Conservation (phyloP, 2,113 vertebrate genomes). For the Petrocephalus microphthalmus region DNA sequence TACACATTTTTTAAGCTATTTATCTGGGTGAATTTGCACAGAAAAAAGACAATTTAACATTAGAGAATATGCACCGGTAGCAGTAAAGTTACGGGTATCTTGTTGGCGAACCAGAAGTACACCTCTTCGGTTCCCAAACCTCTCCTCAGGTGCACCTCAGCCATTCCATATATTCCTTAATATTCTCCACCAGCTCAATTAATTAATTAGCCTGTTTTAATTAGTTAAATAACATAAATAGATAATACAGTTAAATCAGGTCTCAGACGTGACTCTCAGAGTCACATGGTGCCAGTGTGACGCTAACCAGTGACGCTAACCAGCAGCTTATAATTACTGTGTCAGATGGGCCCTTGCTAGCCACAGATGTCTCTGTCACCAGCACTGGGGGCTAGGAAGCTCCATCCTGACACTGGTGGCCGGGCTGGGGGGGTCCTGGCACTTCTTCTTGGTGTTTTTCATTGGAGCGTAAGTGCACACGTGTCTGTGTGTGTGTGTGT, state of each 20-base stretch:
- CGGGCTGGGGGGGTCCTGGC: neutral
- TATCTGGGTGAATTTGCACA: neutral
- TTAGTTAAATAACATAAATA: neutral
- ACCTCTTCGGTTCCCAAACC: too few species aligned
- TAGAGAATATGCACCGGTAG: neutral
- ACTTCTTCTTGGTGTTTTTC: neutral
- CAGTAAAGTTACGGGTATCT: neutral
- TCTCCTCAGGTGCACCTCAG: neutral
- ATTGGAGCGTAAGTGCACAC: neutral
- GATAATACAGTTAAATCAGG: neutral
- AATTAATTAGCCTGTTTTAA: neutral
- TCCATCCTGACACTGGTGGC: neutral
- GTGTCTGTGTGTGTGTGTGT: neutral
- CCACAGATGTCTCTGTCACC: conserved; percentile 9
- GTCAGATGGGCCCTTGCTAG: neutral
- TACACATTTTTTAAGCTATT: neutral
- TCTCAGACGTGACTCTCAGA: neutral
- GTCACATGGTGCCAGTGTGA: neutral
- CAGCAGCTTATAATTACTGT: neutral
- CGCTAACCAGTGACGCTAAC: neutral
- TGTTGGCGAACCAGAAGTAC: neutral
- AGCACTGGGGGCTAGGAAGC: neutral
- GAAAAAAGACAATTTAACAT: neutral
- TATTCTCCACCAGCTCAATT: neutral
- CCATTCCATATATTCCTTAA: neutral